Percentiles rank a stretch among this genome's conserved stretches.
Evolutionary conservation across 2,113 vertebrate species (phyloP).

Genomic region (Gasterosteus aculeatus): DNA sequence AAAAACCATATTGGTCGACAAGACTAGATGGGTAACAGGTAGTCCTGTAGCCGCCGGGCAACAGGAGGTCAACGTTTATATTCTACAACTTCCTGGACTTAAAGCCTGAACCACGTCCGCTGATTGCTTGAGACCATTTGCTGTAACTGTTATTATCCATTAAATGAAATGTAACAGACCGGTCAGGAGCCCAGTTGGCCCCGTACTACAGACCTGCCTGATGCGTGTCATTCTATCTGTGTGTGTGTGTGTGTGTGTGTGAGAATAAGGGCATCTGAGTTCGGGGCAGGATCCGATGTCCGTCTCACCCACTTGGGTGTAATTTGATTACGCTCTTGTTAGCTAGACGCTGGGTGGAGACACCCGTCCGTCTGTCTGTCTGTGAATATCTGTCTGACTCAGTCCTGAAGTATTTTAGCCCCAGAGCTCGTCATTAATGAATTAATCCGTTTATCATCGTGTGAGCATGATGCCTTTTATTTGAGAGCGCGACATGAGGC

Average conservation of each 20-base stretch:
- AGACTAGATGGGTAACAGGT: neutral
- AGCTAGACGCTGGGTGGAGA: constrained; percentile 1
- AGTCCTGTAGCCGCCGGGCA: neutral
- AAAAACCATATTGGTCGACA: neutral
- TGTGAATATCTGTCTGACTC: constrained; percentile 7
- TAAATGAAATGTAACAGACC: neutral
- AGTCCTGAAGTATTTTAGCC: neutral
- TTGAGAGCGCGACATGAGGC: neutral
- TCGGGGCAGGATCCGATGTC: constrained; percentile 56
- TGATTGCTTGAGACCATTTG: too few relatives aligned
- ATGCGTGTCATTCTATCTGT: constrained; percentile 33
- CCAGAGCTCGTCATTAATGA: neutral
- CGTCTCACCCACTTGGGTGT: constrained; percentile 50
- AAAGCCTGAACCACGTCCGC: constrained; percentile 15
- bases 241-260: constrained; percentile 13
- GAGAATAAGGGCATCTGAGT: constrained; percentile 42
- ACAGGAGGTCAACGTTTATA: constrained; percentile 1
- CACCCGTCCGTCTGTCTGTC: constrained; percentile 22
- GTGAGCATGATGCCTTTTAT: neutral
- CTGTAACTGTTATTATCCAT: neutral
- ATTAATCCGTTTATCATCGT: neutral
- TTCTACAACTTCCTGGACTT: constrained; percentile 34
- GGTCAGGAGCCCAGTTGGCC: constrained; percentile 19
- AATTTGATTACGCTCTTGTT: constrained; percentile 59
- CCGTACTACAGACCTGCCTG: constrained; percentile 10